phyloP scores from a whole-genome alignment of 1,140 invertebrate genomes.

The Leptinotarsa defecta region DNA sequence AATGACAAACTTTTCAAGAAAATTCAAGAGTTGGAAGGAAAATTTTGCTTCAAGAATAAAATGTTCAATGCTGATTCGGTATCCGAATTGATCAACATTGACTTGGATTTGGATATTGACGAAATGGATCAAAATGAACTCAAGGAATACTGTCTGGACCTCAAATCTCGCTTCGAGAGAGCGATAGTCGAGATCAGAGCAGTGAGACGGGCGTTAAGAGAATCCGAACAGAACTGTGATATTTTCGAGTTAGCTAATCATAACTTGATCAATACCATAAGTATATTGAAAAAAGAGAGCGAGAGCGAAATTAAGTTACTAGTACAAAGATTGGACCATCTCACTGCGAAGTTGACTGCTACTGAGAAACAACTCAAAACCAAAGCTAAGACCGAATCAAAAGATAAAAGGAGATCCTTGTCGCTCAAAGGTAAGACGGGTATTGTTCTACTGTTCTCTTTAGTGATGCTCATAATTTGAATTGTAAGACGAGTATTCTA shows the following conservation, averaged over 20 bases:
- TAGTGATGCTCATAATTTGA: no score
- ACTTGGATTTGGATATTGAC: constrained; percentile 75
- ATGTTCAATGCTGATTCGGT: constrained; percentile 77
- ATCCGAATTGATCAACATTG: constrained; percentile 79
- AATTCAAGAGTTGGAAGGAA: constrained; percentile 70
- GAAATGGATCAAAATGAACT: constrained; percentile 75
- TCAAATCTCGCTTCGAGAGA: constrained; percentile 77
- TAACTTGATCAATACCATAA: constrained; percentile 73
- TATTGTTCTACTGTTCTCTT: no score
- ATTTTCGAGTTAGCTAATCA: constrained; percentile 77
- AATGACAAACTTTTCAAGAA: constrained; percentile 74
- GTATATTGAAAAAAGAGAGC: constrained; percentile 70
- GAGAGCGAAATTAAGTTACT: constrained; percentile 77
- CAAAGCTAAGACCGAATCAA: constrained; percentile 79
- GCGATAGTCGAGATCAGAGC: constrained; percentile 80
- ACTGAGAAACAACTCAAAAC: constrained; percentile 83
- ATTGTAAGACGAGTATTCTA: no score
- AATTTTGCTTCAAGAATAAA: constrained; percentile 54
- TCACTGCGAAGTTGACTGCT: constrained; percentile 77
- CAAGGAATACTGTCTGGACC: constrained; percentile 78
- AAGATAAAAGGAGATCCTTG: constrained; percentile 77
- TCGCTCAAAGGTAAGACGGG: constrained; percentile 70
- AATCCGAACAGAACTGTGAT: constrained; percentile 78
- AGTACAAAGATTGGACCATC: constrained; percentile 81
- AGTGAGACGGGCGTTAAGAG: constrained; percentile 80